Evolutionary conservation across 2,888 invertebrate genomes (phyloP).

Genomic region (Leptopilina drosophilae): DNA sequence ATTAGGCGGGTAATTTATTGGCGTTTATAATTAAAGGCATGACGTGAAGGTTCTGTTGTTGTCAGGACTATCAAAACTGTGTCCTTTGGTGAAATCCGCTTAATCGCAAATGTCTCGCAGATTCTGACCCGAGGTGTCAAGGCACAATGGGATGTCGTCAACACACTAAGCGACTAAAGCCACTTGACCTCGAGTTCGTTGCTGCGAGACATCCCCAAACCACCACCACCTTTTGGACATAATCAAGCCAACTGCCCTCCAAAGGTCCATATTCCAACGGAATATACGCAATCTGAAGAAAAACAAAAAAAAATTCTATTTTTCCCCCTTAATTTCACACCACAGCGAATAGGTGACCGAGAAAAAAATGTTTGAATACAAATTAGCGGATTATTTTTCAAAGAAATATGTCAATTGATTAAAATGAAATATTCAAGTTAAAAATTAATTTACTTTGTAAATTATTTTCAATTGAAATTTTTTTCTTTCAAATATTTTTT

Average conservation of each 20-base stretch:
- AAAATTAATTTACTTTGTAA: no score
- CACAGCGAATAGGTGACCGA: no score
- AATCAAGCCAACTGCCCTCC: constrained; percentile 13
- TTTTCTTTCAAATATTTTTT: no score
- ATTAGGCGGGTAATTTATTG: neutral
- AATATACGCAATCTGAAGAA: no score
- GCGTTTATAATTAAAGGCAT: neutral
- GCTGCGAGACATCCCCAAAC: constrained; percentile 17
- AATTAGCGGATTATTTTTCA: no score
- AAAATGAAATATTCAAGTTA: no score
- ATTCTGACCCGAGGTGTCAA: constrained; percentile 24
- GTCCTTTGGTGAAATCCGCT: constrained; percentile 24
- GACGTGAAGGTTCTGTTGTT: constrained; percentile 1
- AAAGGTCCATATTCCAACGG: neutral
- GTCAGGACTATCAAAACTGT: constrained; percentile 30
- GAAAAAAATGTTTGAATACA: no score
- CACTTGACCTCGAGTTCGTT: constrained; percentile 38
- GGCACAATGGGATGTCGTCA: constrained; percentile 37
- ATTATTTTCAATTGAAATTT: no score
- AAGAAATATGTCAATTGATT: no score
- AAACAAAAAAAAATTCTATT: no score
- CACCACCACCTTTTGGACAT: constrained; percentile 22
- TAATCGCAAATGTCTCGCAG: constrained; percentile 24
- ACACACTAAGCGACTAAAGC: constrained; percentile 35
- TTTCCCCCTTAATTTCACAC: no score